These are phyloP conservation scores for Drosophila kurseongensis DNA, from an alignment of 1,140 invertebrate genomes.

Conservation along the genomic window DNA sequence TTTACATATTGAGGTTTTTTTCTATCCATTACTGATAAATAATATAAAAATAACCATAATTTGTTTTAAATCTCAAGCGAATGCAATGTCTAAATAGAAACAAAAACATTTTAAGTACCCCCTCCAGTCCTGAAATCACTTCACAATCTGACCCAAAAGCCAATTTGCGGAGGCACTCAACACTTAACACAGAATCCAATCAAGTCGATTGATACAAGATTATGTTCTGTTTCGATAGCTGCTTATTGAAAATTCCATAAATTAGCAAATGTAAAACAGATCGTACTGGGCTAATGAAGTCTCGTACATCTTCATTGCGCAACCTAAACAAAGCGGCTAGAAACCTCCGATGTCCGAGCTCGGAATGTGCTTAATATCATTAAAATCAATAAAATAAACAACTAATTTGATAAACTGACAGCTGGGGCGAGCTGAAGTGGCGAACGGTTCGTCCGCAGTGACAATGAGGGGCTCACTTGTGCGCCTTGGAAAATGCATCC, in stretches of 20 bases:
- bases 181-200: conserved; percentile 37
- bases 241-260: conserved; percentile 78
- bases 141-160: conserved; percentile 10
- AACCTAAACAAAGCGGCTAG: conserved; percentile 52
- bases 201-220: conserved; percentile 32
- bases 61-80: not conserved
- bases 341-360: conserved; percentile 41
- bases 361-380: conserved; percentile 77
- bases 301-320: conserved; percentile 71
- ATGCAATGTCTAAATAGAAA: not conserved
- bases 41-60: too few relatives aligned
- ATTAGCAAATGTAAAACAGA: conserved; percentile 65
- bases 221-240: conserved; percentile 36
- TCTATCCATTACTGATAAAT: too few relatives aligned
- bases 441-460: conserved; percentile 29
- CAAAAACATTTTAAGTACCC: not conserved
- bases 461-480: conserved; percentile 36
- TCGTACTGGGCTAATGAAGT: conserved; percentile 66
- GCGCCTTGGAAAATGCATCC: conserved; percentile 31
- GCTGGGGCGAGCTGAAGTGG: conserved; percentile 27
- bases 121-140: conserved; percentile 8
- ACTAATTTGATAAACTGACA: conserved; percentile 62
- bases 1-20: too few relatives aligned
- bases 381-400: conserved; percentile 82
- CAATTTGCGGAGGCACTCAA: conserved; percentile 38